Base-by-base conservation (phyloP, 2,888 invertebrate genomes). In the Caenorhabditis imperialis region DNA sequence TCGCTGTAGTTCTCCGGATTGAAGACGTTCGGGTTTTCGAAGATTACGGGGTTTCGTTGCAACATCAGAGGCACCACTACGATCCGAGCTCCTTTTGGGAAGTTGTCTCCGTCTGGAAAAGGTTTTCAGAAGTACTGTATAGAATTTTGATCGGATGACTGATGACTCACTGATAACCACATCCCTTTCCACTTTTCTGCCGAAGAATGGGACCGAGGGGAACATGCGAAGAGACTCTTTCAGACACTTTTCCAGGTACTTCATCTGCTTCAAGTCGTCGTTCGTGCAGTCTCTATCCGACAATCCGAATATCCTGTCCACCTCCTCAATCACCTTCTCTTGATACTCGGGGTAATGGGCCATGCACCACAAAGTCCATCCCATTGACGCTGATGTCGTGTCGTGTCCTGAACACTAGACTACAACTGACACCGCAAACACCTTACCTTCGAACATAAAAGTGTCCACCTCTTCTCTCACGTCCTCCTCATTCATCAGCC, bases 381-480 rank as follows among this genome's bases (percentile, higher is more conserved):
- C 89, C 73, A 89, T 87, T 1, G 89, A 89, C 35, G 89, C 88
- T 1, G 89, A 88, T 5, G 90, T 90, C 18, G 90, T 90, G 78
- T 90, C 90, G 81, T 90, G 90, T n/a, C 90, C 84, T 84, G 30
- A 7, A 7, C 23, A 55, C 0, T 12, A 10, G n/a, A 8, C 16
- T 18, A 37, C 14, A 10, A 18, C 18, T 14, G 3, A 5, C 10
- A 16, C 12, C 35, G n/a, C n/a, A n/a, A n/a, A n/a, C 3, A 0
- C 12, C 57, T 6, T 16, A 78, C 82, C 84, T 79, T 89, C 90
- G 84, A 89, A 90, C 90, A 89, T 90, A 82, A 89, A 90, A 10
- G 89, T 90, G 81, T 90, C 90, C 30, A 90, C 90, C 82, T 90
- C 90, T 75, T 90, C 90, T 37, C 89, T 81, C 33, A 90, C 89